These are phyloP conservation scores for Panurus biarmicus DNA, from an alignment of 2,113 vertebrate genomes.

Conservation along the genomic window DNA sequence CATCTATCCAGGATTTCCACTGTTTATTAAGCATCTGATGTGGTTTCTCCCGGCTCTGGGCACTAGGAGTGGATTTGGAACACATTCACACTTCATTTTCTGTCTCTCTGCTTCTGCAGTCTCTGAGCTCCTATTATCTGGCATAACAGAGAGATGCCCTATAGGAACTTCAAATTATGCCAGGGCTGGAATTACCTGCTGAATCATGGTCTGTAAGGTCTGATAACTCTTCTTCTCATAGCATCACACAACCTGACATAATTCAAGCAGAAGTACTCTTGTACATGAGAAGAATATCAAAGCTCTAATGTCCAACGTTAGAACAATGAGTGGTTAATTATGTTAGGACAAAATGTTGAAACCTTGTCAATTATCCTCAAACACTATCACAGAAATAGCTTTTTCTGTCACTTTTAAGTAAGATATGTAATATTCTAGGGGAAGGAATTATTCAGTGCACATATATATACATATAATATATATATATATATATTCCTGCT, in stretches of 20 bases:
- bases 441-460: background rate
- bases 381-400: background rate
- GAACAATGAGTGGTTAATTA: background rate
- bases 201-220: background rate
- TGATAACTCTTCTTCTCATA: background rate
- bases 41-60: background rate
- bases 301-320: background rate
- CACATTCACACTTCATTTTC: background rate
- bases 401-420: background rate
- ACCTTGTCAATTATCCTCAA: background rate
- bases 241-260: background rate
- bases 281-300: background rate
- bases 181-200: background rate
- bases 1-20: background rate
- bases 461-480: background rate
- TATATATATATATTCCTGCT: background rate
- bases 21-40: background rate
- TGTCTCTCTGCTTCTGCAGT: background rate
- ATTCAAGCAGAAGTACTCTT: background rate
- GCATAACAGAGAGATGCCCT: background rate
- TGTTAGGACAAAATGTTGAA: background rate
- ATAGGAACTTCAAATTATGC: background rate
- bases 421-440: background rate
- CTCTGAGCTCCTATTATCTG: background rate
- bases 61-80: background rate